A percentile compares a stretch with the other conserved stretches of the same genome.
Evolutionary conservation across 2,888 invertebrate genomes (phyloP).

Genomic region (Galerucella nymphaeae): DNA sequence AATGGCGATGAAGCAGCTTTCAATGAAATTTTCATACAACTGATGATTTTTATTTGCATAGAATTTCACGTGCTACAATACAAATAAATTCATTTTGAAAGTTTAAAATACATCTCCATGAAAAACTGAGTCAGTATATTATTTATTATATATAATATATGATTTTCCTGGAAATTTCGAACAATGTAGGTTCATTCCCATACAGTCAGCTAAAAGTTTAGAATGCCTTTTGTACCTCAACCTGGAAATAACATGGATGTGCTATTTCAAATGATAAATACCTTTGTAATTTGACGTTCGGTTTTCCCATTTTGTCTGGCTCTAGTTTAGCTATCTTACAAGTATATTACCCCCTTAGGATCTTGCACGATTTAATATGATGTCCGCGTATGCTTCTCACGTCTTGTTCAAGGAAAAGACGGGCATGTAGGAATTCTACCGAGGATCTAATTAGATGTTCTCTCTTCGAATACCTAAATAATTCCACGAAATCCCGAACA

Average conservation of each 20-base stretch:
- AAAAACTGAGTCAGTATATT: not conserved
- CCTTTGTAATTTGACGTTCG: slow-evolving; percentile 24
- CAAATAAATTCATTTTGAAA: not conserved
- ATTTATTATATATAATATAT: too few species aligned
- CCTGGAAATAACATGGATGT: not conserved
- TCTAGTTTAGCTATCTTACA: slow-evolving; percentile 9
- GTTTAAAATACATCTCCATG: not conserved
- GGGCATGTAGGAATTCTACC: slow-evolving; percentile 10
- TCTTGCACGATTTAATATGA: slow-evolving; percentile 25
- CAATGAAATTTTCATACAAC: not conserved
- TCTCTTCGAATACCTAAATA: not conserved
- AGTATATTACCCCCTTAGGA: slow-evolving; percentile 30
- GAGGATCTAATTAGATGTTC: slow-evolving; percentile 24
- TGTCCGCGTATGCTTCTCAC: slow-evolving; percentile 10
- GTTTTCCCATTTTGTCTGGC: slow-evolving; percentile 12
- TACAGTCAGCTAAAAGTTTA: not conserved
- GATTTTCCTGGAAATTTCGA: too few species aligned
- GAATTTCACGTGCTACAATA: not conserved
- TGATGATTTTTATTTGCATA: not conserved
- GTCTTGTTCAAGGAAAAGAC: slow-evolving; percentile 10
- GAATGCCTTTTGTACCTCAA: not conserved
- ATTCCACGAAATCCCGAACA: not conserved
- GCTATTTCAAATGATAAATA: not conserved
- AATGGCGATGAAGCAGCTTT: not conserved
- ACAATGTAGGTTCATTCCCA: too few species aligned